Conservation (phyloP, 1,140 invertebrate genomes). For the Orchestia grillus region DNA sequence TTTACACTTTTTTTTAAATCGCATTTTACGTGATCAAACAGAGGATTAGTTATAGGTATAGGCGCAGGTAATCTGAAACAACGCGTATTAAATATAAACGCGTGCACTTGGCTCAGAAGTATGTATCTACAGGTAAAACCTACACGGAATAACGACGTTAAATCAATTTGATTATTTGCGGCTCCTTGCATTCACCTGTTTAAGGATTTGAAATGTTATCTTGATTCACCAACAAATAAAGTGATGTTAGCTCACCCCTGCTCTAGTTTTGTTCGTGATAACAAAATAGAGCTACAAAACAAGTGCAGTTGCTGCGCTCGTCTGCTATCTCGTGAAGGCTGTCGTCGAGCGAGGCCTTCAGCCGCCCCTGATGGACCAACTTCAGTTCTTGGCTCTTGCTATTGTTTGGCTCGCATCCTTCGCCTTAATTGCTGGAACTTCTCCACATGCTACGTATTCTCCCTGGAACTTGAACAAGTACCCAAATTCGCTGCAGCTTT, state of each 20-base stretch:
- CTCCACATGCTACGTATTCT: constrained; percentile 9
- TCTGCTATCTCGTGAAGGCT: neutral
- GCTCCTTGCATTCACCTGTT: neutral
- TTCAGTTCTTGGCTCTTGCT: neutral
- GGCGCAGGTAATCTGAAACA: neutral
- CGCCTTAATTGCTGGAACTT: constrained; percentile 62
- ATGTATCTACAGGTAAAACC: neutral
- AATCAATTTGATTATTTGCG: neutral
- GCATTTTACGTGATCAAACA: neutral
- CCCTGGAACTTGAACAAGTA: neutral
- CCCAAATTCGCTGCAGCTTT: neutral
- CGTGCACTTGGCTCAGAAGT: neutral
- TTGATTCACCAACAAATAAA: neutral
- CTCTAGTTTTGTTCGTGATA: neutral
- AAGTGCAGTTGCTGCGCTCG: neutral
- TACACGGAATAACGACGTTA: neutral
- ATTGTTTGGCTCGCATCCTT: constrained; percentile 15
- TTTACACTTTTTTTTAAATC: neutral
- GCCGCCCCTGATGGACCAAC: neutral
- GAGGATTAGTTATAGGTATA: neutral
- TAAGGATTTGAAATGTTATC: neutral
- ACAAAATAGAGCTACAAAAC: neutral
- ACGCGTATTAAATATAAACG: neutral
- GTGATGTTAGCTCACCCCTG: neutral
- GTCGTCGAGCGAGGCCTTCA: neutral